Evolutionary conservation across 1,140 invertebrate species (phyloP).

Genomic region (Choristoneura fumiferana): DNA sequence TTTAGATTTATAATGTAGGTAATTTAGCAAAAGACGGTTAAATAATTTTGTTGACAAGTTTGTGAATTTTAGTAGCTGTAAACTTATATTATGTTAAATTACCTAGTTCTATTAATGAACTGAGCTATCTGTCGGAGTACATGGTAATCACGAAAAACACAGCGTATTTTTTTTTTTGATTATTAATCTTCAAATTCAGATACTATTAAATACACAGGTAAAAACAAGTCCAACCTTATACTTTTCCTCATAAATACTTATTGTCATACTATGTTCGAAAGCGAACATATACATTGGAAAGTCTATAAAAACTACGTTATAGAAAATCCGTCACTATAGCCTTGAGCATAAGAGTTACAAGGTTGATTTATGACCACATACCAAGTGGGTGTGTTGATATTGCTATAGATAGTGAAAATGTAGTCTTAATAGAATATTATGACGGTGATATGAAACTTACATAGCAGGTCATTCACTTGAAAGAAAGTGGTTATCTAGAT

Average conservation of each 20-base stretch:
- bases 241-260: not conserved
- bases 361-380: not conserved
- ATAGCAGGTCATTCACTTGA: not conserved
- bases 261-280: not conserved
- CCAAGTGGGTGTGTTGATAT: not conserved
- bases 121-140: too few species aligned
- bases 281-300: not conserved
- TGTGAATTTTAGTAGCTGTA: too few species aligned
- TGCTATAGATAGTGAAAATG: conserved; percentile 13
- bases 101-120: too few species aligned
- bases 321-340: not conserved
- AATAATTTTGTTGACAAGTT: too few species aligned
- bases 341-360: not conserved
- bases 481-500: too few species aligned
- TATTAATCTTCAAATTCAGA: too few species aligned
- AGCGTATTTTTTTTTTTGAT: too few species aligned
- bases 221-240: not conserved
- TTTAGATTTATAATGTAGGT: too few species aligned
- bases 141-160: too few species aligned
- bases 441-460: not conserved
- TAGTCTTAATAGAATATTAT: not conserved
- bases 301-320: not conserved
- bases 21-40: too few species aligned
- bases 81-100: too few species aligned
- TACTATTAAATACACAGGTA: too few species aligned